phyloP scores from a whole-genome alignment of 2,113 vertebrate genomes.

The Amphilophus citrinellus region DNA sequence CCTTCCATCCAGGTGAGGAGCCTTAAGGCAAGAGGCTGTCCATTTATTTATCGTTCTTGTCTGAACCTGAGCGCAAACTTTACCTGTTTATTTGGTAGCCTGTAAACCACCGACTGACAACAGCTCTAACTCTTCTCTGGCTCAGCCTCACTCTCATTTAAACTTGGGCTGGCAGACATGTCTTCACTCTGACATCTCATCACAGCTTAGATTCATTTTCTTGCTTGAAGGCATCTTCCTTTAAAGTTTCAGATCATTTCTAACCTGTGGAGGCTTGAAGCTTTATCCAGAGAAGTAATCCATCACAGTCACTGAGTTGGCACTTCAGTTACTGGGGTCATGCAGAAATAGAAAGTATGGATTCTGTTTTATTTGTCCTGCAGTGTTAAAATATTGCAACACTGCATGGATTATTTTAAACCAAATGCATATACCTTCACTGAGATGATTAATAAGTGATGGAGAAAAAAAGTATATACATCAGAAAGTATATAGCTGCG shows the following conservation, averaged over 20 bases:
- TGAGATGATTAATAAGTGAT: too few species aligned
- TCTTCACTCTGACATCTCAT: background rate
- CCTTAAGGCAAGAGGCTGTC: background rate
- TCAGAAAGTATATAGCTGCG: too few species aligned
- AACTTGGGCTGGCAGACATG: background rate
- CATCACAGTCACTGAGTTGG: background rate
- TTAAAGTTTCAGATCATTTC: background rate
- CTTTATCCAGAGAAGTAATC: background rate
- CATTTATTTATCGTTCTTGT: background rate
- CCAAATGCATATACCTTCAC: background rate
- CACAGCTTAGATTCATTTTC: background rate
- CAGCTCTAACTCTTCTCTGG: too few species aligned
- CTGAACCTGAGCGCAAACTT: background rate
- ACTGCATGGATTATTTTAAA: too few species aligned
- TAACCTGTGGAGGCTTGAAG: conserved; percentile 8
- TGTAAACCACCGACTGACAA: too few species aligned
- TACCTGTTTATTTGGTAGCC: background rate
- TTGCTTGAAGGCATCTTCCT: background rate
- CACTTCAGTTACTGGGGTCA: background rate
- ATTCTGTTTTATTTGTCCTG: too few species aligned
- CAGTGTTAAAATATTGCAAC: too few species aligned
- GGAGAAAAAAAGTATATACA: too few species aligned
- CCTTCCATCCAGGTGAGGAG: background rate
- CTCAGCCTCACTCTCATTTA: background rate
- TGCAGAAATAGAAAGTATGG: too few species aligned